A percentile compares a stretch with the other conserved stretches of the same genome.
Evolutionary conservation across 2,113 vertebrate species (phyloP).

Genomic region (Sinocyclocheilus anophthalmus): DNA sequence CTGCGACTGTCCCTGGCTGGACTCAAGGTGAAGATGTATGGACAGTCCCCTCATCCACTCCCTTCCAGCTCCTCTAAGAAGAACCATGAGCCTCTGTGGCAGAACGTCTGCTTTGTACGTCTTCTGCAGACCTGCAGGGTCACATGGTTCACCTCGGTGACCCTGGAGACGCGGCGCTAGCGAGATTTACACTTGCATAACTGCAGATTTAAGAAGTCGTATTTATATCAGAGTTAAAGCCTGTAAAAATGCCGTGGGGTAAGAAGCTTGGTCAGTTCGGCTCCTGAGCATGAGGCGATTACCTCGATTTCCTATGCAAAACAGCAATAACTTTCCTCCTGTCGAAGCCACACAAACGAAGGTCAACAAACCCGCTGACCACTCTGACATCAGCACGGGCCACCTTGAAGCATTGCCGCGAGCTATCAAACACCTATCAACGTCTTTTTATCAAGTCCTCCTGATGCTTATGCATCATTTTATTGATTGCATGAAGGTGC

Average conservation of each 20-base stretch:
- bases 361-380: slow-evolving; percentile 56
- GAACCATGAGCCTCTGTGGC: not conserved
- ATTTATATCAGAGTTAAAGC: slow-evolving; percentile 47
- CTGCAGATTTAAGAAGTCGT: slow-evolving; percentile 29
- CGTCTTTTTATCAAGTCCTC: not conserved
- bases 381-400: slow-evolving; percentile 59
- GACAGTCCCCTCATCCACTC: slow-evolving; percentile 31
- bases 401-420: slow-evolving; percentile 49
- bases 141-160: not conserved
- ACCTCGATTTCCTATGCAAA: slow-evolving; percentile 36
- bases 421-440: not conserved
- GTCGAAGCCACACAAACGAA: slow-evolving; percentile 40
- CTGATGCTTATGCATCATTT: not conserved
- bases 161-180: not conserved
- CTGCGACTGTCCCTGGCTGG: slow-evolving; percentile 64
- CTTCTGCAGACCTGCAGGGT: not conserved
- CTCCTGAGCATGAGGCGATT: slow-evolving; percentile 22
- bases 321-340: slow-evolving; percentile 26
- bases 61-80: not conserved
- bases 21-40: slow-evolving; percentile 63
- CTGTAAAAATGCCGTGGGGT: slow-evolving; percentile 23
- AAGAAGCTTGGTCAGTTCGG: slow-evolving; percentile 24
- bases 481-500: not conserved
- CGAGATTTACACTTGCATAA: slow-evolving; percentile 41
- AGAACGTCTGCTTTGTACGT: slow-evolving; percentile 34